phyloP scores from a whole-genome alignment of 2,888 invertebrate genomes.

The Gasteruption jaculator region DNA sequence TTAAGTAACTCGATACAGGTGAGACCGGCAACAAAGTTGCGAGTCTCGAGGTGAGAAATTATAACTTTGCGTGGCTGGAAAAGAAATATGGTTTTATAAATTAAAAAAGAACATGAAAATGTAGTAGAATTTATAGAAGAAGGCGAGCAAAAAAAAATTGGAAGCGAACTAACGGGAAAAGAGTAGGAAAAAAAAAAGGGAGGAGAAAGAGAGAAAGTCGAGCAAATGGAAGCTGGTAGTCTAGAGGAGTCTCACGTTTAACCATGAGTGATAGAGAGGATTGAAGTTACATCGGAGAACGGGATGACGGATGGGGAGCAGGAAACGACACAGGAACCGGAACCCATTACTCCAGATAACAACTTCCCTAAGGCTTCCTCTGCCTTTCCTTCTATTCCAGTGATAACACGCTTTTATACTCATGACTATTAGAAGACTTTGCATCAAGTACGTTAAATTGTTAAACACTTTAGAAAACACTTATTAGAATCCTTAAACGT shows the following conservation, averaged over 20 bases:
- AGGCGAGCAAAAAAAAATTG: conserved; percentile 9
- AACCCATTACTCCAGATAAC: conserved; percentile 40
- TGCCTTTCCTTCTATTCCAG: conserved; percentile 37
- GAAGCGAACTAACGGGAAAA: conserved; percentile 3
- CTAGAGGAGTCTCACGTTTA: not conserved
- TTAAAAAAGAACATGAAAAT: not conserved
- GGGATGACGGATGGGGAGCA: conserved; percentile 34
- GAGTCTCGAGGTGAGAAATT: too few relatives aligned
- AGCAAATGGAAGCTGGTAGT: not conserved
- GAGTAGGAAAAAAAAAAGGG: not conserved
- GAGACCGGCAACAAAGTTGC: too few relatives aligned
- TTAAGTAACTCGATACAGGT: too few relatives aligned
- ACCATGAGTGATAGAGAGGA: not conserved
- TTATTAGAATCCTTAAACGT: too few relatives aligned
- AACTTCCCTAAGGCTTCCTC: conserved; percentile 36
- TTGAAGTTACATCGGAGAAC: conserved; percentile 7
- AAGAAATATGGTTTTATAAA: too few relatives aligned
- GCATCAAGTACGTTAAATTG: too few relatives aligned
- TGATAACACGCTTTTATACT: too few relatives aligned
- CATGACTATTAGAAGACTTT: too few relatives aligned
- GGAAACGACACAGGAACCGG: conserved; percentile 38
- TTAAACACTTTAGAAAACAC: too few relatives aligned
- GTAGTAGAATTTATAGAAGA: not conserved
- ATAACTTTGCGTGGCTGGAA: too few relatives aligned
- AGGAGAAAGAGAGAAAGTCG: conserved; percentile 1